These are phyloP conservation scores for Pagrus major DNA, from an alignment of 2,113 vertebrate genomes.

Conservation along the genomic window DNA sequence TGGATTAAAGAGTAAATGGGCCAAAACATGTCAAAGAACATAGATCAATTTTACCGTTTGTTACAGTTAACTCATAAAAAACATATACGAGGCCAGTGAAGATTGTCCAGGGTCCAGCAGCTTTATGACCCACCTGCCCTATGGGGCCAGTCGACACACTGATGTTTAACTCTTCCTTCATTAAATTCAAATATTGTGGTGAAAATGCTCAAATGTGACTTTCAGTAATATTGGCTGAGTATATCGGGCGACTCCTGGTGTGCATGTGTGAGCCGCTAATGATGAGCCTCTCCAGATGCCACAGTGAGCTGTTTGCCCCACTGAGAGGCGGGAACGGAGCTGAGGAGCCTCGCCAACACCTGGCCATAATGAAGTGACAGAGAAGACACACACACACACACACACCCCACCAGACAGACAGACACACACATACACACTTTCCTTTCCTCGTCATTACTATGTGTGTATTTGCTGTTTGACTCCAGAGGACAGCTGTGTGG, in stretches of 20 bases:
- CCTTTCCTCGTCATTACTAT: constrained; percentile 45
- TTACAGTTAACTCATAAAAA: constrained; percentile 20
- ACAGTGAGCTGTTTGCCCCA: constrained; percentile 62
- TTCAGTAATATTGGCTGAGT: constrained; percentile 20
- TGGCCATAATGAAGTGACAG: constrained; percentile 62
- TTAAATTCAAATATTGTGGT: constrained; percentile 21
- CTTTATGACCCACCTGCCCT: constrained; percentile 37
- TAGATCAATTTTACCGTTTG: constrained; percentile 19
- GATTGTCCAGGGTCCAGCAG: background rate
- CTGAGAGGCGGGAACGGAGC: constrained; percentile 67
- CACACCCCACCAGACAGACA: background rate
- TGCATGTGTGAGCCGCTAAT: constrained; percentile 67
- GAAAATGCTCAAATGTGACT: constrained; percentile 41
- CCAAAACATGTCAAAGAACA: background rate
- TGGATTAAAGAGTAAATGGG: background rate
- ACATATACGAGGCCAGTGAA: background rate
- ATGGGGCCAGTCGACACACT: background rate
- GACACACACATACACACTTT: constrained; percentile 25
- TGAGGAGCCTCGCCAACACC: constrained; percentile 69
- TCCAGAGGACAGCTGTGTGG: constrained; percentile 79
- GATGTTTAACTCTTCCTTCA: background rate
- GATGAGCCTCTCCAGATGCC: constrained; percentile 77
- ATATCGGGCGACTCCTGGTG: constrained; percentile 16
- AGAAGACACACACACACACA: constrained; percentile 23
- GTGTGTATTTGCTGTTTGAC: constrained; percentile 63